Base-by-base conservation (phyloP, 2,888 invertebrate species). In the Tuta absoluta region DNA sequence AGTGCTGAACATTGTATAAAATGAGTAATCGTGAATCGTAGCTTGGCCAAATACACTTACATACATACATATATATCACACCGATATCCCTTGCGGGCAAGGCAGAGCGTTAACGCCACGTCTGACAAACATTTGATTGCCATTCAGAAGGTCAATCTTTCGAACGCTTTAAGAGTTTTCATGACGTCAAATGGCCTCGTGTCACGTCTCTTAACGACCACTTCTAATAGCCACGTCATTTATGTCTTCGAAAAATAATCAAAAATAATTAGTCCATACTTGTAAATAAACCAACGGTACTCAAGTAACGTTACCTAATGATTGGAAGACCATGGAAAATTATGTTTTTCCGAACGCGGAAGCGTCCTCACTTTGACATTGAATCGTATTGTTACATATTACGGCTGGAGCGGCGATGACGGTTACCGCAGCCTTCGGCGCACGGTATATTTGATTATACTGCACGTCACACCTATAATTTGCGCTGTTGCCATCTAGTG, bases 371-470 rank as follows among this genome's bases (percentile, higher is more conserved):
- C 72, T 80, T 76, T 84, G 85, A 82, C 86, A 85, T 86, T 85
- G 84, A 83, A 75, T 75, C 78, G 84, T 85, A 86, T 87, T 87
- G 87, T 87, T 86, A 81, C 85, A 84, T 75, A 84, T 82, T 81
- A 81, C 82, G 78, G 75, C 79, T 28, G 81, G 79, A 76, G 75
- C 79, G 78, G 75, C 81, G 78, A 77, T 87, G 88, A 87, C 87
- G 85, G 82, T 74, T 77, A 69, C 71, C 72, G 76, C 79, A 84
- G 83, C 90, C 89, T 89, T 89, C 89, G 83, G 72, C 74, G 77
- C 78, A 83, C 85, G 80, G 82, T 87, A 78, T 87, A 86, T 89
- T 87, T 84, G 82, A 85, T 87, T 85, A 84, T 81, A 77, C 72
- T 72, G 74, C 73, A 81, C 87, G 85, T 86, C 86, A 85, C 78